Evolutionary conservation across 2,113 vertebrate species (phyloP).

Genomic region (Gasterosteus aculeatus): DNA sequence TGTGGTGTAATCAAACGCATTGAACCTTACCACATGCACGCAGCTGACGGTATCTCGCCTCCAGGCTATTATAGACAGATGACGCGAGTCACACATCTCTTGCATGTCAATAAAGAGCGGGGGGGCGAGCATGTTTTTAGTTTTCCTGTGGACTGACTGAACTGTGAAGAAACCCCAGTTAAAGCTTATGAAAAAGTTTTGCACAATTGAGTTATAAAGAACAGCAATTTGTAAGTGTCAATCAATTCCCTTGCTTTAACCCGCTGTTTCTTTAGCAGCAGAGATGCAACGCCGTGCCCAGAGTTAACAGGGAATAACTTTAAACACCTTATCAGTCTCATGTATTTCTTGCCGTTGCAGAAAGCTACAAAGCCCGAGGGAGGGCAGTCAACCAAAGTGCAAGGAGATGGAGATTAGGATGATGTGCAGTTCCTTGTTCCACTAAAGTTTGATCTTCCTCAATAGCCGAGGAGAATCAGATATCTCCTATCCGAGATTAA

Average conservation of each 20-base stretch:
- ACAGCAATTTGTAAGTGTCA: slow-evolving; percentile 35
- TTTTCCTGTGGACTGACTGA: slow-evolving; percentile 35
- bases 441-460: slow-evolving; percentile 82
- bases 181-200: slow-evolving; percentile 54
- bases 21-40: slow-evolving; percentile 64
- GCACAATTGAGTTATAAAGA: slow-evolving; percentile 25
- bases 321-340: slow-evolving; percentile 77
- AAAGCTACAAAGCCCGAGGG: slow-evolving; percentile 75
- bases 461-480: slow-evolving; percentile 81
- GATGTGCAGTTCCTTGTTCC: slow-evolving; percentile 80
- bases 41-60: slow-evolving; percentile 54
- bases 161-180: slow-evolving; percentile 52
- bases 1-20: slow-evolving; percentile 67
- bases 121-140: slow-evolving; percentile 14
- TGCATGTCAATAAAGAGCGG: slow-evolving; percentile 61
- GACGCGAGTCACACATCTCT: slow-evolving; percentile 45
- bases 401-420: slow-evolving; percentile 77
- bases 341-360: slow-evolving; percentile 77
- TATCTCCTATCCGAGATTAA: slow-evolving; percentile 80
- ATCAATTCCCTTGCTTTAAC: slow-evolving; percentile 38
- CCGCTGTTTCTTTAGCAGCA: slow-evolving; percentile 42
- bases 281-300: slow-evolving; percentile 65
- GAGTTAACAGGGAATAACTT: slow-evolving; percentile 76
- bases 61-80: slow-evolving; percentile 59
- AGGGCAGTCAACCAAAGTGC: slow-evolving; percentile 72